Conservation (phyloP, 1,140 invertebrate species). For the Trinorchestia longiramus region DNA sequence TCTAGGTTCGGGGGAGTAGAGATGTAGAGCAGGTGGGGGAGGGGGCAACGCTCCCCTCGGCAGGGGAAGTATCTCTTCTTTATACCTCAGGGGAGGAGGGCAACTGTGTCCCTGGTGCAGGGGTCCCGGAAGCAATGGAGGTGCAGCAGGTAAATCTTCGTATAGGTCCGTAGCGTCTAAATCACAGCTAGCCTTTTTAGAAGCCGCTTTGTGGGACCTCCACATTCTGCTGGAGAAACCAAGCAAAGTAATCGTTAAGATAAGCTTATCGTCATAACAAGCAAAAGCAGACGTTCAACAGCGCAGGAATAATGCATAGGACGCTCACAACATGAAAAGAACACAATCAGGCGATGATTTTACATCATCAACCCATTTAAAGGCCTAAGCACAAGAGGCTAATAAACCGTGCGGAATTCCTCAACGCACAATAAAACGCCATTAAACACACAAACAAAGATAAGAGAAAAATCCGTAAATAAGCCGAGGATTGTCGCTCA, state of each 20-base stretch:
- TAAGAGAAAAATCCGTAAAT: background rate
- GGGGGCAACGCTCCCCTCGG: slow-evolving; percentile 3
- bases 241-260: slow-evolving; percentile 37
- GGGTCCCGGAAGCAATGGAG: slow-evolving; percentile 31
- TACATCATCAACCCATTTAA: background rate
- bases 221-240: slow-evolving; percentile 50
- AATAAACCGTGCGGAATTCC: background rate
- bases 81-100: background rate
- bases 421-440: background rate
- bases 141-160: slow-evolving; percentile 30
- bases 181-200: slow-evolving; percentile 38
- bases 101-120: background rate
- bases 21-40: background rate
- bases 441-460: background rate
- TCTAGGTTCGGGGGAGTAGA: slow-evolving; percentile 11
- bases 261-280: slow-evolving; percentile 37
- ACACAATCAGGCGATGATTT: background rate
- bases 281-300: background rate
- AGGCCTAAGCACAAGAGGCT: background rate
- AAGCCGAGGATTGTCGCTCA: background rate
- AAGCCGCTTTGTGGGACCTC: slow-evolving; percentile 38
- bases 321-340: background rate
- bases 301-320: background rate
- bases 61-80: slow-evolving; percentile 7
- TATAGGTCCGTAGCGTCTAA: slow-evolving; percentile 16